Percentiles rank a stretch among this genome's conserved stretches.
These are phyloP conservation scores for Euborellia annulipes DNA, from an alignment of 1,140 invertebrate species.

Conservation along the genomic window DNA sequence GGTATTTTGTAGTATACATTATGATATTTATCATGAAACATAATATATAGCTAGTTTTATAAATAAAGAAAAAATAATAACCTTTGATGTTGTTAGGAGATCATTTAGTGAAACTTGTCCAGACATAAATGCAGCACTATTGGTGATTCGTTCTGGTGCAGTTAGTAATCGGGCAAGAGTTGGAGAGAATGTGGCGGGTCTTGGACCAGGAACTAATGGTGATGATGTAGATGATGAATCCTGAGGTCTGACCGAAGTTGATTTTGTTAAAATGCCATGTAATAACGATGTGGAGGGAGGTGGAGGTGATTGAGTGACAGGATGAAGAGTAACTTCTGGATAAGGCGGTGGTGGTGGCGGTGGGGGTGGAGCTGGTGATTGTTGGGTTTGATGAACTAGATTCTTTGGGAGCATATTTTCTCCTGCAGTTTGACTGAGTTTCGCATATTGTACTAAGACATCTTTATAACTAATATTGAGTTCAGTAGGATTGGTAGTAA, in stretches of 20 bases:
- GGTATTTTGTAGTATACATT: too few relatives aligned
- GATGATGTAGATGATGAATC: conserved; percentile 6
- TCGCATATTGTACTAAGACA: conserved; percentile 59
- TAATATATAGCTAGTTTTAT: conserved; percentile 4
- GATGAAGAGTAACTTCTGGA: conserved; percentile 59
- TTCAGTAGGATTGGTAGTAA: conserved; percentile 3
- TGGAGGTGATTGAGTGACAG: conserved; percentile 35
- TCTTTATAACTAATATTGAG: conserved; percentile 44
- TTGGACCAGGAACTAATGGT: conserved; percentile 5
- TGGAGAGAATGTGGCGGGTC: conserved; percentile 46
- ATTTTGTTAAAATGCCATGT: conserved; percentile 56
- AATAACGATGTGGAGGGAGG: conserved; percentile 44
- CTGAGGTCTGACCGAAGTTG: neutral
- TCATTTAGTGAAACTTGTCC: conserved; percentile 38
- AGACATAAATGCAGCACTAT: conserved; percentile 14
- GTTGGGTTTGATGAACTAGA: conserved; percentile 16
- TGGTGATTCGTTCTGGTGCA: conserved; percentile 38
- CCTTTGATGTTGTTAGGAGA: conserved; percentile 44
- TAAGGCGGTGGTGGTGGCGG: conserved; percentile 43
- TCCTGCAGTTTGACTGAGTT: conserved; percentile 27
- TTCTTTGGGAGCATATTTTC: too few relatives aligned
- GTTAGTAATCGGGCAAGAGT: conserved; percentile 61
- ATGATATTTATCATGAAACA: neutral
- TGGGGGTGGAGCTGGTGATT: conserved; percentile 18
- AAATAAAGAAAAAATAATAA: conserved; percentile 17